Conservation (phyloP, 1,140 invertebrate genomes). For the Euschistus heros region DNA sequence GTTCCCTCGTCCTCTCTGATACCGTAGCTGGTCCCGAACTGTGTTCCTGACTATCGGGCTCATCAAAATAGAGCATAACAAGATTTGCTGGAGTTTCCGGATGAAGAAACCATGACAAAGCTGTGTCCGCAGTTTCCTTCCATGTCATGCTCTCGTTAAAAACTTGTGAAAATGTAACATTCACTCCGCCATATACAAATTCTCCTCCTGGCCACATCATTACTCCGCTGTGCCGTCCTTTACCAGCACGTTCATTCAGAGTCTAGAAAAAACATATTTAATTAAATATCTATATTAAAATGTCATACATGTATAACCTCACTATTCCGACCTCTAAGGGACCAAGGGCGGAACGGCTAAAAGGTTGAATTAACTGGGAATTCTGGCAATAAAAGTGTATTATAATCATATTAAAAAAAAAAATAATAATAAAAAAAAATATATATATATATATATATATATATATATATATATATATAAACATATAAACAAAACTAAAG, state of each 20-base stretch:
- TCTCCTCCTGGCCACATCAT: slow-evolving; percentile 52
- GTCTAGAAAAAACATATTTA: slow-evolving; percentile 36
- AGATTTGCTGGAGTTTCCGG: slow-evolving; percentile 46
- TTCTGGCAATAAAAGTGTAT: no score
- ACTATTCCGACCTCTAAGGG: no score
- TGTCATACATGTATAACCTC: no score
- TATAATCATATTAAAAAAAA: no score
- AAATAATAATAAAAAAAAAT: no score
- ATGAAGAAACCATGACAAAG: slow-evolving; percentile 55
- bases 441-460: no score
- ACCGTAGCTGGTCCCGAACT: slow-evolving; percentile 38
- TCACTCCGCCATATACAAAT: slow-evolving; percentile 39
- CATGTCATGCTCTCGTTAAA: slow-evolving; percentile 42
- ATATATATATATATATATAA: no score
- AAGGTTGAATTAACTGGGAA: no score
- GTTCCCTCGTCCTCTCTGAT: slow-evolving; percentile 35
- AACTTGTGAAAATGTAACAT: slow-evolving; percentile 38
- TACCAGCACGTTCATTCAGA: slow-evolving; percentile 41
- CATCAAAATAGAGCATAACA: slow-evolving; percentile 58
- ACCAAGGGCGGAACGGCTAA: no score
- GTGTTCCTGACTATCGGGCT: slow-evolving; percentile 54
- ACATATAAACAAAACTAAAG: no score
- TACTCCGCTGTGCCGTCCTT: slow-evolving; percentile 40
- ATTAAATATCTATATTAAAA: neutral
- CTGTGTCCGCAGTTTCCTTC: slow-evolving; percentile 44